These are phyloP conservation scores for Pseudomyrmex gracilis DNA, from an alignment of 1,140 invertebrate species.

Conservation along the genomic window DNA sequence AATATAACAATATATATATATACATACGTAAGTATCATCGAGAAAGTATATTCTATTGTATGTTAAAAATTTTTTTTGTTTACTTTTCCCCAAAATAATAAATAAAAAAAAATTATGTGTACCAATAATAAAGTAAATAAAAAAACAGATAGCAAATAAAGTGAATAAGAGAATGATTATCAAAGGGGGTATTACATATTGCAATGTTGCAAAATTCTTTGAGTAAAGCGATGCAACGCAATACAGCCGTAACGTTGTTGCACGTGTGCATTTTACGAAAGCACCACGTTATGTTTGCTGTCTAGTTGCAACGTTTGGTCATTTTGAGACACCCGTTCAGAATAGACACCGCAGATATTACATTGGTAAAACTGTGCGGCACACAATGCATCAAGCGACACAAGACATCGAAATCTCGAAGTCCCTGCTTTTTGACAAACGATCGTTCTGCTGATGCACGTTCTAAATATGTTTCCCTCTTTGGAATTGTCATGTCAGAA, in stretches of 20 bases:
- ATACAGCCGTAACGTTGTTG: not conserved
- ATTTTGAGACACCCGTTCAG: slow-evolving; percentile 36
- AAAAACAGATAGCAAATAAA: too few species aligned
- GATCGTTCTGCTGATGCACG: slow-evolving; percentile 4
- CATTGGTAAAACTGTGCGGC: slow-evolving; percentile 10
- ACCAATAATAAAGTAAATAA: not conserved
- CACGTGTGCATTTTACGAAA: slow-evolving; percentile 16
- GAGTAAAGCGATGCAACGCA: not conserved
- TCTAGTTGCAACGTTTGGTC: slow-evolving; percentile 36
- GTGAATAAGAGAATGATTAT: not conserved
- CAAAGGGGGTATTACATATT: not conserved
- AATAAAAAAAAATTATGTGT: not conserved
- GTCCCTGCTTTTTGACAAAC: slow-evolving; percentile 44
- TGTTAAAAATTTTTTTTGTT: too few species aligned
- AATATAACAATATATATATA: too few species aligned
- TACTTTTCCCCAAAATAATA: not conserved
- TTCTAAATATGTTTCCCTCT: slow-evolving; percentile 37
- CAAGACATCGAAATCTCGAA: slow-evolving; percentile 24
- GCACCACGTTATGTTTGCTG: not conserved
- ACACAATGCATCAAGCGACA: slow-evolving; percentile 8
- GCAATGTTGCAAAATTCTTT: not conserved
- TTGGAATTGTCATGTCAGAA: slow-evolving; percentile 13
- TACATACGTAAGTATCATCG: too few species aligned
- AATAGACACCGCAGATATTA: slow-evolving; percentile 39
- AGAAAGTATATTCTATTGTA: too few species aligned